Evolutionary conservation across 2,113 vertebrate species (phyloP).

Genomic region (Potamarius usumacintae): DNA sequence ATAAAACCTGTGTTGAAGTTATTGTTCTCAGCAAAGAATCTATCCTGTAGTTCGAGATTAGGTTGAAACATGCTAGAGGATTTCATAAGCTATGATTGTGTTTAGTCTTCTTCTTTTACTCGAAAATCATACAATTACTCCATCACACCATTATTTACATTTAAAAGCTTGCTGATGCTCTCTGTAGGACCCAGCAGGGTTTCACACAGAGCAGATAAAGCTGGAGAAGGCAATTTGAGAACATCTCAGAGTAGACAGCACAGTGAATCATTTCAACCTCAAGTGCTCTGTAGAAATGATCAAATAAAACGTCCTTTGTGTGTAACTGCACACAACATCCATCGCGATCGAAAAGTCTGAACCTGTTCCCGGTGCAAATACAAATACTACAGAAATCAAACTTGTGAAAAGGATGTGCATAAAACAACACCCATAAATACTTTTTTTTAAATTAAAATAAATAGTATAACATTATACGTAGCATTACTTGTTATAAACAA

Average conservation of each 20-base stretch:
- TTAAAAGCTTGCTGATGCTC: slow-evolving; percentile 11
- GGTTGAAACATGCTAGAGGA: background rate
- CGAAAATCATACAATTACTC: background rate
- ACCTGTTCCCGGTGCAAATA: slow-evolving; percentile 9
- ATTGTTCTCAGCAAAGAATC: background rate
- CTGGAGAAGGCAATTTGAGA: slow-evolving; percentile 43
- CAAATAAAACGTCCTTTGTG: background rate
- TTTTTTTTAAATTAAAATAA: background rate
- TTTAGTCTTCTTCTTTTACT: background rate
- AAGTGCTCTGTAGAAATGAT: background rate
- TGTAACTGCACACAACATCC: background rate
- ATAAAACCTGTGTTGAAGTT: background rate
- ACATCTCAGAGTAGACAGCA: slow-evolving; percentile 37
- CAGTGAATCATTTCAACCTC: slow-evolving; percentile 36
- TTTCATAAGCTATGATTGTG: background rate
- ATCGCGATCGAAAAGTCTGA: background rate
- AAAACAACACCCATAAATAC: slow-evolving; percentile 21
- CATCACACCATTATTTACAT: slow-evolving; percentile 13
- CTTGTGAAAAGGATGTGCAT: background rate
- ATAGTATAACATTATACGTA: background rate
- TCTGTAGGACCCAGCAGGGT: slow-evolving; percentile 1
- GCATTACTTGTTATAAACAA: slow-evolving; percentile 13
- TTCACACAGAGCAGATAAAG: slow-evolving; percentile 27
- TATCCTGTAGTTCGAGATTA: background rate
- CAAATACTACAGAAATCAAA: slow-evolving; percentile 12